phyloP scores from a whole-genome alignment of 2,113 vertebrate genomes.

The Dasyurus viverrinus region DNA sequence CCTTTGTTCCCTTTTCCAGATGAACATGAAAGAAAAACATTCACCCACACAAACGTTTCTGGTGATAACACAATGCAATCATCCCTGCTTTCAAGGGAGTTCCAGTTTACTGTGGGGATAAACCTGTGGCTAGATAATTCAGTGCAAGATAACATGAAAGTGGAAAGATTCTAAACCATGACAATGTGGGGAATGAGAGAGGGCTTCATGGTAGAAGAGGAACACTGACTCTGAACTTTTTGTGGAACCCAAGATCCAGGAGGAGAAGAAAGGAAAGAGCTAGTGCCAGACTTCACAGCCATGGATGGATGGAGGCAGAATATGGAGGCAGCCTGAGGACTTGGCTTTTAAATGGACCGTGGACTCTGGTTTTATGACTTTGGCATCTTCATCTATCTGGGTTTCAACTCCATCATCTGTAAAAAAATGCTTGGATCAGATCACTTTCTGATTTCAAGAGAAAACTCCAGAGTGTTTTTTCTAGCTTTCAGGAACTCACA shows the following conservation, averaged over 20 bases:
- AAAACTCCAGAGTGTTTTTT: not conserved
- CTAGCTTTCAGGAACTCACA: not conserved
- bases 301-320: not conserved
- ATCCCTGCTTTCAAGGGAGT: not conserved
- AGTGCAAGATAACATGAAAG: not conserved
- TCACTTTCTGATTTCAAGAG: not conserved
- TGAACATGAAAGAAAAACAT: not conserved
- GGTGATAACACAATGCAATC: not conserved
- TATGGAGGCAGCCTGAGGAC: too few species aligned
- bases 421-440: not conserved
- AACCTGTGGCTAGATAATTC: not conserved
- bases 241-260: too few species aligned
- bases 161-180: not conserved
- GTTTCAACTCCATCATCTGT: not conserved
- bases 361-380: not conserved
- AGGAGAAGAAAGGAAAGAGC: too few species aligned
- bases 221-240: too few species aligned
- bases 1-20: not conserved
- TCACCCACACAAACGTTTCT: not conserved
- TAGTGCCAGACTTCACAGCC: rapidly evolving
- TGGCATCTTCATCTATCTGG: not conserved
- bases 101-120: not conserved
- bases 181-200: not conserved
- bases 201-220: too few species aligned
- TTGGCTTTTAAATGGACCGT: not conserved